Conservation (phyloP, 2,797 vertebrate genomes). For the Tapirus indicus region DNA sequence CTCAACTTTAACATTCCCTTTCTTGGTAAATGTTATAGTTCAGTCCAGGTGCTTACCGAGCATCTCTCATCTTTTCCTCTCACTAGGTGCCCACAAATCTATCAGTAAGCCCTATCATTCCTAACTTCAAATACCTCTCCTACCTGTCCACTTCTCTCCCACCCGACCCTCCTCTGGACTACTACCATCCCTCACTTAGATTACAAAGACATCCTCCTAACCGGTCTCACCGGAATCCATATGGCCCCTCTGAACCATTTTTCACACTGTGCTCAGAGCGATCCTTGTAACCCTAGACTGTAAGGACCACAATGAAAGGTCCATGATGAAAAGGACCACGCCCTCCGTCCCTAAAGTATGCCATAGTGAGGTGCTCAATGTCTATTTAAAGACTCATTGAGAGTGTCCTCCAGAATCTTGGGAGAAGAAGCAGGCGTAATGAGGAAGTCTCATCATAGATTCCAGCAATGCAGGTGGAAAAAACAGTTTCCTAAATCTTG, state of each 20-base stretch:
- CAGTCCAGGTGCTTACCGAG: background rate
- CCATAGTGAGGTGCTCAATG: background rate
- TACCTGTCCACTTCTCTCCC: background rate
- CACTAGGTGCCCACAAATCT: background rate
- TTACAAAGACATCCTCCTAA: background rate
- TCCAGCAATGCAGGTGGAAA: background rate
- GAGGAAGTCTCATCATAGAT: background rate
- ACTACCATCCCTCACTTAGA: background rate
- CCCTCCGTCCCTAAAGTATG: background rate
- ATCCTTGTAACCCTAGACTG: background rate
- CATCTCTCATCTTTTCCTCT: background rate
- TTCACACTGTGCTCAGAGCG: background rate
- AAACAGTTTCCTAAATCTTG: background rate
- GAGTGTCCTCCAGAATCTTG: background rate
- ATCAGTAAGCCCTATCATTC: background rate
- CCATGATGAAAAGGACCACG: background rate
- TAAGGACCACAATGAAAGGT: background rate
- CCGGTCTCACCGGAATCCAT: background rate
- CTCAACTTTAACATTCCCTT: background rate
- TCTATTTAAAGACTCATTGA: background rate
- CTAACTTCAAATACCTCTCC: background rate
- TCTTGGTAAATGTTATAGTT: background rate
- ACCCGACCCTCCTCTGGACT: background rate
- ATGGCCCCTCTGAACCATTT: background rate
- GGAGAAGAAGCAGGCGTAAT: background rate